Evolutionary conservation across 2,888 invertebrate genomes (phyloP).

Genomic region (Hetaerina titia): DNA sequence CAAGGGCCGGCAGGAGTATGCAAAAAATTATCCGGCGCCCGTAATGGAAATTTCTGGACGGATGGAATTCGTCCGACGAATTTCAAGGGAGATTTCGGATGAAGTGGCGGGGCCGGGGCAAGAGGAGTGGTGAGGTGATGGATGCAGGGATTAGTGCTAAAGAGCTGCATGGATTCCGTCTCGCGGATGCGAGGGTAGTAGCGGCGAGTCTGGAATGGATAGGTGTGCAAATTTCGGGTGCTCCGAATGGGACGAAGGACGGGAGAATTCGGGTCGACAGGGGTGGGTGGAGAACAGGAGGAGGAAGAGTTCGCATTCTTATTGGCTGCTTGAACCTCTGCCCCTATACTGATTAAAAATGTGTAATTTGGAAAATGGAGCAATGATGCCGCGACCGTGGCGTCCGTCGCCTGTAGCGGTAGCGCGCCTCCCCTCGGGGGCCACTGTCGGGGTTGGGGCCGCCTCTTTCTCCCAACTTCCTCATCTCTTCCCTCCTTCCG

Average conservation of each 20-base stretch:
- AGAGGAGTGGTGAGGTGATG: neutral
- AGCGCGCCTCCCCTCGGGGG: neutral
- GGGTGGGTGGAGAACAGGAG: neutral
- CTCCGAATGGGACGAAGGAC: neutral
- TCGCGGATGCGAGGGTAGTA: neutral
- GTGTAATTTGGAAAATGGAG: conserved; percentile 24
- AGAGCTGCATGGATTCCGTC: neutral
- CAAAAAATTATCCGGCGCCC: neutral
- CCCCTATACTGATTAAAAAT: conserved; percentile 1
- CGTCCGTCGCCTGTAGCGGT: neutral
- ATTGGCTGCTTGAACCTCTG: neutral
- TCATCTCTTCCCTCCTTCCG: neutral
- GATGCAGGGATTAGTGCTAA: neutral
- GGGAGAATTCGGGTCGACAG: neutral
- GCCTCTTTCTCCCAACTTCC: neutral
- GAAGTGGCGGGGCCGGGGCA: neutral
- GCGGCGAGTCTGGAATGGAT: neutral
- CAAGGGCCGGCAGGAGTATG: neutral
- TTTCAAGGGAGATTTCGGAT: neutral
- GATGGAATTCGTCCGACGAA: neutral
- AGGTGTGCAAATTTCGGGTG: neutral
- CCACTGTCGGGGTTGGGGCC: too few species aligned
- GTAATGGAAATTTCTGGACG: neutral
- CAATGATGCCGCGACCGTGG: neutral
- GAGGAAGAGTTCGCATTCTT: neutral